These are phyloP conservation scores for Siphamia tubifer DNA, from an alignment of 2,113 vertebrate genomes.

Conservation along the genomic window DNA sequence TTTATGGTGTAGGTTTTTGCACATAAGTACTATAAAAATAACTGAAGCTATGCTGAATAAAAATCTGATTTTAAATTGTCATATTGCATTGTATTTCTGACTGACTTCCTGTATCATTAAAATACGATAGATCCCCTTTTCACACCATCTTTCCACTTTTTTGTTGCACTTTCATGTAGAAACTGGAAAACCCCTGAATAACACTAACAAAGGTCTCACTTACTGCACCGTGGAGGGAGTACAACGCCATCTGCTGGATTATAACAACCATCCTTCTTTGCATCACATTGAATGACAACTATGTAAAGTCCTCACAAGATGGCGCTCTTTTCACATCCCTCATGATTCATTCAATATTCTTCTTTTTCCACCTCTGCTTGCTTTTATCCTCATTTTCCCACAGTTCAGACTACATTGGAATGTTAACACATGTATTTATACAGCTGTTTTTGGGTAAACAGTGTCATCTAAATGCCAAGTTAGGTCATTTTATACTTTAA, in stretches of 20 bases:
- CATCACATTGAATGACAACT: background rate
- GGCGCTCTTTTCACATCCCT: slow-evolving; percentile 17
- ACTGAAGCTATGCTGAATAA: too few relatives aligned
- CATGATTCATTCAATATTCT: background rate
- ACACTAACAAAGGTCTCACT: background rate
- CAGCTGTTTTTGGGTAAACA: slow-evolving; percentile 43
- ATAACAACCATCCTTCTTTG: background rate
- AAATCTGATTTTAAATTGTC: too few relatives aligned
- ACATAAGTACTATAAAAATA: too few relatives aligned
- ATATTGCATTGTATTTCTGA: too few relatives aligned
- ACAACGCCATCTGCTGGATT: slow-evolving; percentile 54
- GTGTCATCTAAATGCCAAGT: slow-evolving; percentile 15
- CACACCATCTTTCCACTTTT: background rate
- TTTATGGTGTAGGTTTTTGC: too few relatives aligned
- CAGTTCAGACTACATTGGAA: background rate
- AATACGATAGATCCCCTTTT: background rate
- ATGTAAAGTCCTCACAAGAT: slow-evolving; percentile 5
- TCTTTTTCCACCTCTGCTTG: background rate
- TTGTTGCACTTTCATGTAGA: slow-evolving; percentile 30
- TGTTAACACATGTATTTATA: slow-evolving; percentile 14
- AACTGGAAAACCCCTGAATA: slow-evolving; percentile 43
- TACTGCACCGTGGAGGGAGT: background rate
- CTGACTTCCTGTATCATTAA: too few relatives aligned
- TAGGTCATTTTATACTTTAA: slow-evolving; percentile 8
- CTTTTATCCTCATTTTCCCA: slow-evolving; percentile 20